These are phyloP conservation scores for Syngnathus floridae DNA, from an alignment of 2,113 vertebrate species.

Conservation along the genomic window DNA sequence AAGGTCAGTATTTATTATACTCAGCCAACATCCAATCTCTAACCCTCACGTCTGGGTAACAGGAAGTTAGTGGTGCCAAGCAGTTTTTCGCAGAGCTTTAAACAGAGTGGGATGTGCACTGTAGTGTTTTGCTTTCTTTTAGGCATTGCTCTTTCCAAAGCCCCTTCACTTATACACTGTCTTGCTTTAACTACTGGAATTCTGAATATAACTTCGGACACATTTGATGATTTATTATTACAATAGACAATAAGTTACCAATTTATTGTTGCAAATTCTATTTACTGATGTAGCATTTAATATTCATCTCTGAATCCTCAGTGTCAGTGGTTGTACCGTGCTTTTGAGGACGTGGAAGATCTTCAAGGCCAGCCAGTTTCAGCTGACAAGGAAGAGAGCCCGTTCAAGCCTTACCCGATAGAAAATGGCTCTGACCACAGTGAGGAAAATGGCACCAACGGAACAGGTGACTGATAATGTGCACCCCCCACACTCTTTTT, in stretches of 20 bases:
- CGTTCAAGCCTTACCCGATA: constrained; percentile 52
- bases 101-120: constrained; percentile 18
- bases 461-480: constrained; percentile 50
- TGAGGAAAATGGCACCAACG: constrained; percentile 61
- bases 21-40: background rate
- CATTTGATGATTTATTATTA: background rate
- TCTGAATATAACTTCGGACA: background rate
- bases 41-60: background rate
- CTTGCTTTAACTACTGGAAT: background rate
- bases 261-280: background rate
- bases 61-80: constrained; percentile 15
- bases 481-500: background rate
- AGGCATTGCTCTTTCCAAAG: constrained; percentile 8
- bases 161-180: background rate
- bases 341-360: constrained; percentile 85
- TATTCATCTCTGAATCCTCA: constrained; percentile 5
- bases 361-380: constrained; percentile 45
- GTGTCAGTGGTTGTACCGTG: constrained; percentile 88
- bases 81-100: constrained; percentile 27
- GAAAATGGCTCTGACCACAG: constrained; percentile 64
- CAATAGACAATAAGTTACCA: background rate
- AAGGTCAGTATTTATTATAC: background rate
- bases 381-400: constrained; percentile 39
- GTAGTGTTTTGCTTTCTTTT: constrained; percentile 11
- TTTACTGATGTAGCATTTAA: background rate